A percentile compares a stretch with the other conserved stretches of the same genome.
Conservation (phyloP, 2,113 vertebrate genomes). For the Irena cyanogastra region DNA sequence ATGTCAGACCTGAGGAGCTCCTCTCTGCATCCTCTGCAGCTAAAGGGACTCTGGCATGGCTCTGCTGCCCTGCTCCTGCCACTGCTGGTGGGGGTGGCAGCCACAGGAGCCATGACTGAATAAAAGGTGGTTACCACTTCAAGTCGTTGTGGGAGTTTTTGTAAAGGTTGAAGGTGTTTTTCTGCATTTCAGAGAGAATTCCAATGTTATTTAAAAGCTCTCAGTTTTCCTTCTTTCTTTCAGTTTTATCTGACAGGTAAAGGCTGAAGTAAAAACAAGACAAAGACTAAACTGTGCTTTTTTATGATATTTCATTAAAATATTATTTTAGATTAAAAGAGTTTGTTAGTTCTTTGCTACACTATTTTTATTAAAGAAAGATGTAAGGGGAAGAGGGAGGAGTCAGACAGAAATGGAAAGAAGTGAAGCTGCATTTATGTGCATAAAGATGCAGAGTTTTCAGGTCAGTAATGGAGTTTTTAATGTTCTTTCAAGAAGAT, state of each 20-base stretch:
- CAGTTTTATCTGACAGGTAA: neutral
- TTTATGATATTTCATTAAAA: neutral
- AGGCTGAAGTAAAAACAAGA: neutral
- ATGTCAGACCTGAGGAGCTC: neutral
- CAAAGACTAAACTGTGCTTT: fast-evolving
- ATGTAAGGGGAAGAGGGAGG: neutral
- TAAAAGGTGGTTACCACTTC: neutral
- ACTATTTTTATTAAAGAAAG: neutral
- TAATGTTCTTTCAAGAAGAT: neutral
- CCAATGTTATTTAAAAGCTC: neutral
- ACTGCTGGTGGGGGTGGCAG: neutral
- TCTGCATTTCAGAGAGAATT: neutral
- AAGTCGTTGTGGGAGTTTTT: neutral
- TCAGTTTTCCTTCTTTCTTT: neutral
- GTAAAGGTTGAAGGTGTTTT: neutral
- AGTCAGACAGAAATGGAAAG: neutral
- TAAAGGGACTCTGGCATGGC: neutral
- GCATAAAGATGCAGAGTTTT: neutral
- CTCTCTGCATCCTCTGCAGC: neutral
- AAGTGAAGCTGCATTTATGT: neutral
- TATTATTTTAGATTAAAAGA: neutral
- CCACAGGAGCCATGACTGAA: fast-evolving
- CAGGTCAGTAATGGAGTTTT: neutral
- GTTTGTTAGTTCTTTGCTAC: neutral
- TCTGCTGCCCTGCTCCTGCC: neutral